phyloP scores from a whole-genome alignment of 1,140 invertebrate genomes.

The Trypoxylus dichotomus region DNA sequence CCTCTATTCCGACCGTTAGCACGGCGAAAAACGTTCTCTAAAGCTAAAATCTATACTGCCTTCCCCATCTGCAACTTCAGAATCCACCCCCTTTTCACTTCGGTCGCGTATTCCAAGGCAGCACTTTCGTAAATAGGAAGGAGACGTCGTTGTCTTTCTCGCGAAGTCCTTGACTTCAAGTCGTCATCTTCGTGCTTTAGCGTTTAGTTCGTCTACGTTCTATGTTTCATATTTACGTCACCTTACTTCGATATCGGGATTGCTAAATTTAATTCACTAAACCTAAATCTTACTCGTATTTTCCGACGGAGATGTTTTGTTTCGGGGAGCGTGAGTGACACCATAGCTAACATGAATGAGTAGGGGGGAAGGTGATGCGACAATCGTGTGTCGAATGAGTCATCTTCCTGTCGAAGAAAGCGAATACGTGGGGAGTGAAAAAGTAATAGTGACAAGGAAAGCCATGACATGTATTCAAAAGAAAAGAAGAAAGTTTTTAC shows the following conservation, averaged over 20 bases:
- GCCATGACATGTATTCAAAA: too few relatives aligned
- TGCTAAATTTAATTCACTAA: constrained; percentile 11
- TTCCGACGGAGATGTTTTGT: neutral
- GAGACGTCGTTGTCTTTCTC: neutral
- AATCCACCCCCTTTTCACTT: neutral
- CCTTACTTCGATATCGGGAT: neutral
- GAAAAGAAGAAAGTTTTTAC: too few relatives aligned
- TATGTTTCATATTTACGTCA: neutral
- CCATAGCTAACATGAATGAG: neutral
- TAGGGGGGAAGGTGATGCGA: neutral
- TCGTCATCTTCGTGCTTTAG: neutral
- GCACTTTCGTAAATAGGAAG: neutral
- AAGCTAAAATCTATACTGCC: neutral
- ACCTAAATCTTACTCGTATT: neutral
- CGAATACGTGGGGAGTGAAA: neutral
- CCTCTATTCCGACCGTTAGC: neutral
- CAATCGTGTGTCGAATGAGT: neutral
- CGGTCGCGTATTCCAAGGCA: neutral
- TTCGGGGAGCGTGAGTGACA: neutral
- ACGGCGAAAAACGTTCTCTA: neutral
- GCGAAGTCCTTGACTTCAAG: neutral
- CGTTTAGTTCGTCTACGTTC: neutral
- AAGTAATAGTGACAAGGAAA: too few relatives aligned
- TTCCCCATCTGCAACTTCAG: neutral
- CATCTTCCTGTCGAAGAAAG: neutral